Evolutionary conservation across 2,113 vertebrate genomes (phyloP), one percentile per base, ranked within the genome.

Genomic region (Lichenostomus cassidix): DNA sequence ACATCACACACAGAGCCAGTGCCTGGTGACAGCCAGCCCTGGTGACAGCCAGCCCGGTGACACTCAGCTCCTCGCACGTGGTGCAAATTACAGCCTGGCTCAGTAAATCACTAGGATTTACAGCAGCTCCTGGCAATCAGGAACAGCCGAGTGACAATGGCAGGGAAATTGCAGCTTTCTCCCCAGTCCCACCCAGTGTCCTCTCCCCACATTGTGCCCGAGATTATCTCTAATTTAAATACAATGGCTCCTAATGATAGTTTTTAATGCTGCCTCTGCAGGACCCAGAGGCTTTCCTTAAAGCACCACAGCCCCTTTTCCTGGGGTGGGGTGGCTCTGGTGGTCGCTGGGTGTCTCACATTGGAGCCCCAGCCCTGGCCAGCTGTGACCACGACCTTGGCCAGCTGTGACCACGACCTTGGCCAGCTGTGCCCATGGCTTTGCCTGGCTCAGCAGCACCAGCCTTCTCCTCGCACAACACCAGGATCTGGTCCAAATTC

Each of bases 181-280:
- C 95, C 82, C 67, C 78, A 7, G 95, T 81, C 93, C 96, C 97
- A 97, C 97, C 97, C 97, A 87, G 87, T 24, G 65, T 81, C 91
- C 92, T 97, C 94, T 97, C 94, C 80, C 87, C 44, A 59, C 78
- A 89, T 95, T 97, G 97, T 97, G 91, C 94, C 91, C 37, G 53
- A 94, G 87, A 98, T 98, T 98, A 97, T 95, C 94, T 96, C 89
- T 97, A 97, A 98, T 98, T 98, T 98, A 95, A 97, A 97, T 96
- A 98, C 96, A 97, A 97, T 95, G 64, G 68, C 35, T 87, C 42
- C 92, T 97, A 97, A 98, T 98, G 94, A 97, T 62, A 89, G 95
- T n/a, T 97, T 96, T 95, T 91, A 97, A 81, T 35, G 68, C 73
- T 79, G 87, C 88, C 94, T 91, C 94, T 63, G 96, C 96, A 92